These are phyloP conservation scores for Paramormyrops hopkinsi DNA, from an alignment of 2,797 vertebrate species.

Conservation along the genomic window DNA sequence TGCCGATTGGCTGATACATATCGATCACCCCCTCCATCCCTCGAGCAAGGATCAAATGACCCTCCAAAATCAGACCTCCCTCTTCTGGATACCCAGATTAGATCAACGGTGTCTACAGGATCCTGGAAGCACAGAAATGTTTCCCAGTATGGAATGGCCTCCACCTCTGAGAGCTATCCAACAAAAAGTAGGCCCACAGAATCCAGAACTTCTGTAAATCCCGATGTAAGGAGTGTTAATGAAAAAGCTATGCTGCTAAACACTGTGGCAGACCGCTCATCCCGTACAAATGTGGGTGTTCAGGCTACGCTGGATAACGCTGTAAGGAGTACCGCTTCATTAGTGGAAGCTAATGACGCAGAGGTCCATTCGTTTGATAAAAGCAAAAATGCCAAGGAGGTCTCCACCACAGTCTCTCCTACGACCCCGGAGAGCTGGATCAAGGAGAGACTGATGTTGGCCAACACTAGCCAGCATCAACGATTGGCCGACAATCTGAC, in stretches of 20 bases:
- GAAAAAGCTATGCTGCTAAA: constrained; percentile 30
- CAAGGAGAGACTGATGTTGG: constrained; percentile 49
- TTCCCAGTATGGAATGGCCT: constrained; percentile 28
- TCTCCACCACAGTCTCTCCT: constrained; percentile 39
- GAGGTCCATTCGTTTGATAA: constrained; percentile 42
- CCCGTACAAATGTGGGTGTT: constrained; percentile 22
- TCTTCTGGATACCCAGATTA: constrained; percentile 15
- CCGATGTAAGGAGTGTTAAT: constrained; percentile 35
- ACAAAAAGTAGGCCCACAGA: constrained; percentile 27
- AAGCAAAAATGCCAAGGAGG: constrained; percentile 37
- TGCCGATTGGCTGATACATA: constrained; percentile 79
- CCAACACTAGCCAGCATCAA: constrained; percentile 41
- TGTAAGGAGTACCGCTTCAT: constrained; percentile 34
- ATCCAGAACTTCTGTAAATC: constrained; percentile 34
- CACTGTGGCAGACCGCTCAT: constrained; percentile 25
- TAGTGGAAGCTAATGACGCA: constrained; percentile 24
- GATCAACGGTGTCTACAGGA: constrained; percentile 5
- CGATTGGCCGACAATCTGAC: constrained; percentile 42
- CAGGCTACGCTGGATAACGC: constrained; percentile 28
- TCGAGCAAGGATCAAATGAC: constrained; percentile 32
- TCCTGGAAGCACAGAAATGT: constrained; percentile 33
- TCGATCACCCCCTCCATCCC: constrained; percentile 55
- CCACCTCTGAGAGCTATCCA: constrained; percentile 27
- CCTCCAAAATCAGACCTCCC: constrained; percentile 1
- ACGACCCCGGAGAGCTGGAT: constrained; percentile 43